Conservation (phyloP, 2,797 vertebrate genomes). For the Lutjanus argentimaculatus region DNA sequence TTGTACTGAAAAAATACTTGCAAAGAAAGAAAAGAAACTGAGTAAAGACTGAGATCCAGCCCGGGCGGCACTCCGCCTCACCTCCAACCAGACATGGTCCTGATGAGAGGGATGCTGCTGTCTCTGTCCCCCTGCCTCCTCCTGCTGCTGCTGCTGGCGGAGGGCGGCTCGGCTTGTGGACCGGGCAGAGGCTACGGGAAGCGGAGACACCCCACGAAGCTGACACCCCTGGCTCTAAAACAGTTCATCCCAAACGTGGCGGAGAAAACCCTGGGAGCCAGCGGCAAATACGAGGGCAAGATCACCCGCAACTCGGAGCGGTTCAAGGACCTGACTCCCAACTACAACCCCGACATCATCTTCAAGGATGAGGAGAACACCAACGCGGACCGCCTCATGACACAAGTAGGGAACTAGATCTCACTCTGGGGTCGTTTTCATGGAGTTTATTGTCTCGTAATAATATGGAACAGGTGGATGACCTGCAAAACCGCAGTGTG, state of each 20-base stretch:
- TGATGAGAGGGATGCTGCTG: constrained; percentile 79
- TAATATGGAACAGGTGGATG: neutral
- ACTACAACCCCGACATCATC: constrained; percentile 95
- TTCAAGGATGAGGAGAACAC: constrained; percentile 96
- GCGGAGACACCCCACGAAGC: constrained; percentile 90
- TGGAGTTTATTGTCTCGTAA: neutral
- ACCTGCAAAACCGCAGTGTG: too few species aligned
- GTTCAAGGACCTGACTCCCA: constrained; percentile 94
- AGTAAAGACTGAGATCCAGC: neutral
- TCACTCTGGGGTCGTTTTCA: neutral
- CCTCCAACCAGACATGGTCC: constrained; percentile 9
- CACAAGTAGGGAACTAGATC: constrained; percentile 86
- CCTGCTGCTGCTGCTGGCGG: constrained; percentile 72
- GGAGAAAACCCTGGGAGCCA: constrained; percentile 94
- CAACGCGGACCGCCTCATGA: constrained; percentile 94
- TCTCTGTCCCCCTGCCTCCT: constrained; percentile 41
- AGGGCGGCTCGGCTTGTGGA: constrained; percentile 88
- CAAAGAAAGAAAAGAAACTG: neutral
- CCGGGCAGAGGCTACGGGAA: constrained; percentile 91
- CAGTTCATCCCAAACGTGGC: constrained; percentile 95
- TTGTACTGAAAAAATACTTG: constrained; percentile 62
- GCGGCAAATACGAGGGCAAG: constrained; percentile 93
- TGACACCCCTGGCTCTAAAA: constrained; percentile 92
- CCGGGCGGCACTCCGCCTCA: neutral
- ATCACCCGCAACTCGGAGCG: constrained; percentile 92